Base-by-base conservation (phyloP, 2,113 vertebrate species). In the Hydropotes inermis region DNA sequence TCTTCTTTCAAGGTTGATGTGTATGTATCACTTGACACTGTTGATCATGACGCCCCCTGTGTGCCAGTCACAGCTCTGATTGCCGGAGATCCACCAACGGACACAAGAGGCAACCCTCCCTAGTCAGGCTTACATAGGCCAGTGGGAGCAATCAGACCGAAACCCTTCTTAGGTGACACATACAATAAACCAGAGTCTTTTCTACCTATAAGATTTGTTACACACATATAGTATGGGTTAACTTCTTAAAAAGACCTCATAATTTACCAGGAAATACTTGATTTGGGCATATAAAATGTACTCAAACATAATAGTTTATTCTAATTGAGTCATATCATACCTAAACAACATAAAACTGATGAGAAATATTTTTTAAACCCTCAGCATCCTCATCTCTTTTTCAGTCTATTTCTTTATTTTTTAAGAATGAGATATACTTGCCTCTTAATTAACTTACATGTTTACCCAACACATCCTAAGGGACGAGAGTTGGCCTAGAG, bases 301-400 rank as follows among this genome's bases (percentile, higher is more conserved):
- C 6, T 70, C 28, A 79, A 39, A 55, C 67, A 67, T 78, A 36
- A 45, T 89, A 74, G 28, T 43, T 1, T 89, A 5, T 78, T 85
- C 70, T 64, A 93, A 45, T 83, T 67, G n/a, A 94, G 16, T 36
- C 60, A 7, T 17, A 78, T 36, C 60, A 17, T 14, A 87, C 27
- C 7, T 74, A 81, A 82, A 19, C 16, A 91, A 28, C 6, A 28
- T 78, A 25, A 82, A 86, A 64, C 36, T 82, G n/a, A 43, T 76
- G 25, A 95, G 91, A 86, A 61, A 79, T 47, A 13, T 25, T 84
- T 96, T 90, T 70, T 57, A 93, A 91, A 74, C n/a, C 88, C 30
- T 90, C 27, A 14, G 15, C 25, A 61, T 67, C 33, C 39, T 84
- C 39, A 28, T 60, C 30, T 76, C 54, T 55, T 55, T 54, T 87